Conservation (phyloP, 1,140 invertebrate genomes). For the Sinonovacula constricta region DNA sequence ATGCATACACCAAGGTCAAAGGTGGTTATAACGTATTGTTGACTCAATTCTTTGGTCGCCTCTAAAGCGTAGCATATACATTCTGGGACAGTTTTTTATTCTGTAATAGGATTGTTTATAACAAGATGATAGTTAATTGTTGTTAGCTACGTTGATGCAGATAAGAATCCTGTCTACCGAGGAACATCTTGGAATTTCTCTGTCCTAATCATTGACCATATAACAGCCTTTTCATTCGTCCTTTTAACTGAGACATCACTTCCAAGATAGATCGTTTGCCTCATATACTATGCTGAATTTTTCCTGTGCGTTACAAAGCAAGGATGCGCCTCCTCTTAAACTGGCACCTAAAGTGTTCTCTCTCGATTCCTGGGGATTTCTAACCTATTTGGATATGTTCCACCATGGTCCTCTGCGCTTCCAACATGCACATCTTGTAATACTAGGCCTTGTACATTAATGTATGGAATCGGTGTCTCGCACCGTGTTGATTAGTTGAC, state of each 20-base stretch:
- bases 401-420: background rate
- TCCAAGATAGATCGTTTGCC: background rate
- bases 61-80: slow-evolving; percentile 27
- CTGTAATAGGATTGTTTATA: slow-evolving; percentile 32
- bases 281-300: background rate
- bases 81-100: slow-evolving; percentile 23
- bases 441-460: slow-evolving; percentile 57
- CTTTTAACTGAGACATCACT: background rate
- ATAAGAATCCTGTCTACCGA: background rate
- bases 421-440: slow-evolving; percentile 35
- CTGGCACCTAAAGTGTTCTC: background rate
- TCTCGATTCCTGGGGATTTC: background rate
- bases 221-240: slow-evolving; percentile 6
- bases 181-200: background rate
- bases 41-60: slow-evolving; percentile 6
- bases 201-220: no score
- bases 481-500: slow-evolving; percentile 51
- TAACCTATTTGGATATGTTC: background rate
- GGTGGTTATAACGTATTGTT: slow-evolving; percentile 36
- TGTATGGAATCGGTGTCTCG: slow-evolving; percentile 44
- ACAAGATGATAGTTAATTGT: slow-evolving; percentile 50
- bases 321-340: slow-evolving; percentile 11
- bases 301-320: slow-evolving; percentile 44
- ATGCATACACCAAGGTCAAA: slow-evolving; percentile 50
- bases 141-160: background rate